Conservation (phyloP, 92 coral and sea anemone genomes). For the Parazoanthus swiftii region DNA sequence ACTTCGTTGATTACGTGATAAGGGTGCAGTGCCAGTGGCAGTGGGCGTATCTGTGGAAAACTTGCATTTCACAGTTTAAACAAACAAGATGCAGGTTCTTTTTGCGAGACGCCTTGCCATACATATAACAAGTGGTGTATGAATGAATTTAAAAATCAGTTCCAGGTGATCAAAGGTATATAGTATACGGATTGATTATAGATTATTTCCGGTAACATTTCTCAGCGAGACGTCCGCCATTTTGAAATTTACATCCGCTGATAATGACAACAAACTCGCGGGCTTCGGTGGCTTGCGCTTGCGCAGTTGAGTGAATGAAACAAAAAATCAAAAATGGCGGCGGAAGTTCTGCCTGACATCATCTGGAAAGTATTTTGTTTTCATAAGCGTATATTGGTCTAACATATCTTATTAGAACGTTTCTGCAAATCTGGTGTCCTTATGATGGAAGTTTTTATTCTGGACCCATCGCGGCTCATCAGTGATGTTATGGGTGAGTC, state of each 20-base stretch:
- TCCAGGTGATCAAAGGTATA: background rate
- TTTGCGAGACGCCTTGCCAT: background rate
- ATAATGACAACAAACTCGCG: slow-evolving; percentile 15
- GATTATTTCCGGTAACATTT: background rate
- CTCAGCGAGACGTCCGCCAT: background rate
- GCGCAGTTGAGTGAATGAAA: slow-evolving; percentile 15
- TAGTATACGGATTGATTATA: background rate
- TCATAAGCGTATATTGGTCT: background rate
- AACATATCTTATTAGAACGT: background rate
- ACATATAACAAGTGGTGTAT: background rate
- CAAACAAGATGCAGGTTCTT: background rate
- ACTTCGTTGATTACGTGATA: background rate
- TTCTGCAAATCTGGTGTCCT: background rate
- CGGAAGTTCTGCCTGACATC: slow-evolving; percentile 10
- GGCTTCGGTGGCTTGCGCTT: background rate
- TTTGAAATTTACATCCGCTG: slow-evolving; percentile 19
- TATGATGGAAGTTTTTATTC: slow-evolving; percentile 83
- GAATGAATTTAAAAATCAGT: background rate
- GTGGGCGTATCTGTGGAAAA: background rate
- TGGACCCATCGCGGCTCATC: slow-evolving; percentile 80
- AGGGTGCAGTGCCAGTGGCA: background rate
- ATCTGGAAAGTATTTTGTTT: background rate
- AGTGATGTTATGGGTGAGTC: slow-evolving; percentile 84
- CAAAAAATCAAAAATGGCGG: slow-evolving; percentile 21
- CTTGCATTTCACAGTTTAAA: background rate